Percentiles rank a stretch among this genome's conserved stretches.
phyloP scores from a whole-genome alignment of 2,888 invertebrate species.

The Heliconius sara region DNA sequence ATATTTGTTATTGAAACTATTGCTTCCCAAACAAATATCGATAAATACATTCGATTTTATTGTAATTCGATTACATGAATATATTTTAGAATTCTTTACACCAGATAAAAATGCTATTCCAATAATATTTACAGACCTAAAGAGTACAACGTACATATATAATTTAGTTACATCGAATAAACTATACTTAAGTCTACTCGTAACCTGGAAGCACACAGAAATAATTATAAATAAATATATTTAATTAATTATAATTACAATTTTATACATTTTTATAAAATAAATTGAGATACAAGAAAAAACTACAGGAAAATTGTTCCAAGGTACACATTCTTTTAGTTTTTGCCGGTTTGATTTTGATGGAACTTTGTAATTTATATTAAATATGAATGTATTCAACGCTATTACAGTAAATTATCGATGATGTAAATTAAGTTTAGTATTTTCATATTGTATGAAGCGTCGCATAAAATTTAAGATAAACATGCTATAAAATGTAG shows the following conservation, averaged over 20 bases:
- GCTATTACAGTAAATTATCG: neutral
- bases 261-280: conserved; percentile 35
- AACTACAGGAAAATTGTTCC: conserved; percentile 27
- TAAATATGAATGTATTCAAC: neutral
- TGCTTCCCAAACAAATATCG: neutral
- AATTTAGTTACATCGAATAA: conserved; percentile 44
- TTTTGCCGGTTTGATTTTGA: neutral
- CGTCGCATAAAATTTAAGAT: neutral
- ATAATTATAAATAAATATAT: conserved; percentile 58
- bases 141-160: conserved; percentile 44
- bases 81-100: conserved; percentile 51
- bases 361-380: conserved; percentile 10
- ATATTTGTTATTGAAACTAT: neutral
- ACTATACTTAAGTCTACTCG: conserved; percentile 63
- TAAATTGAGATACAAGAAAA: conserved; percentile 22
- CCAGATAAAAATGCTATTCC: conserved; percentile 78
- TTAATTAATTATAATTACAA: conserved; percentile 45
- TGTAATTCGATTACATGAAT: conserved; percentile 25
- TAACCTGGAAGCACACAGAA: conserved; percentile 83
- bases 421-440: neutral
- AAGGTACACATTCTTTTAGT: conserved; percentile 7
- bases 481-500: neutral
- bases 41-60: conserved; percentile 11
- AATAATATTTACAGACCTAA: conserved; percentile 73
- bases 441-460: neutral